These are phyloP conservation scores for Hypolimnas misippus DNA, from an alignment of 2,888 invertebrate genomes.

Conservation along the genomic window DNA sequence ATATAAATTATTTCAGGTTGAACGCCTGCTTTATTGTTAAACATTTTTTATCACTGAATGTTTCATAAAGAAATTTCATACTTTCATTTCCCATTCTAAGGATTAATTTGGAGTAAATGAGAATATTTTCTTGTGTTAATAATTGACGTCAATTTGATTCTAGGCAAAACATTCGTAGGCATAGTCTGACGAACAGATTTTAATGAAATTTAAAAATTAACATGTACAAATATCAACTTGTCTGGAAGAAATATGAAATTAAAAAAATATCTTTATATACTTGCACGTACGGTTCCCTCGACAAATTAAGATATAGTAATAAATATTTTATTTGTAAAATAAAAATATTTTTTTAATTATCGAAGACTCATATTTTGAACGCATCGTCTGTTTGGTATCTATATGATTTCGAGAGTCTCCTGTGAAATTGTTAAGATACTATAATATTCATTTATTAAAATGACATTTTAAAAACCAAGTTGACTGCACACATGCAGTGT, in stretches of 20 bases:
- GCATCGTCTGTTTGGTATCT: no score
- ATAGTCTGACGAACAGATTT: slow-evolving; percentile 54
- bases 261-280: no score
- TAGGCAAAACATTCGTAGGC: slow-evolving; percentile 52
- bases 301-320: no score
- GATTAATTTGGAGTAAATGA: slow-evolving; percentile 27
- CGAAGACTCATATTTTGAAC: no score
- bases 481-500: no score
- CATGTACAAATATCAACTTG: background rate
- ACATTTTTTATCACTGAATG: slow-evolving; percentile 54
- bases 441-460: no score
- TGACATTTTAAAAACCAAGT: no score
- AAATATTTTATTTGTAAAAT: no score
- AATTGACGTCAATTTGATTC: slow-evolving; percentile 55
- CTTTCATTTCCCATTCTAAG: slow-evolving; percentile 35
- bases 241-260: background rate
- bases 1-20: slow-evolving; percentile 57
- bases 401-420: no score
- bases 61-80: slow-evolving; percentile 33
- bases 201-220: slow-evolving; percentile 41
- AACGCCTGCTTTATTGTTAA: slow-evolving; percentile 66
- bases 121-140: slow-evolving; percentile 32
- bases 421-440: no score
- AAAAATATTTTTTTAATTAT: no score
- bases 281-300: no score